A percentile compares a stretch with the other conserved stretches of the same genome.
Evolutionary conservation across 2,888 invertebrate species (phyloP).

Genomic region (Drosophila nigricruria): DNA sequence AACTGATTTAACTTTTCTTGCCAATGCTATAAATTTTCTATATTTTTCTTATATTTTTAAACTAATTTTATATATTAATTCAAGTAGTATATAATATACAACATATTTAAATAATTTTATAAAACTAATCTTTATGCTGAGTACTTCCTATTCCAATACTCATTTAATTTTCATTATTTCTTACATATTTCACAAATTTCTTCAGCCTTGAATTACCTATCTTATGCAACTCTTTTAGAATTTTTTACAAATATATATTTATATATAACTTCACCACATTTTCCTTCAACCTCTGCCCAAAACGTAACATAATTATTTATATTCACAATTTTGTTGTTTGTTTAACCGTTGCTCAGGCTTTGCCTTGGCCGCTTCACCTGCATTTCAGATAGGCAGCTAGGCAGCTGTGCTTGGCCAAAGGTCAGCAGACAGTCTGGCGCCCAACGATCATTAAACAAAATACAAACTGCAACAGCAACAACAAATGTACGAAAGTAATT

Average conservation of each 20-base stretch:
- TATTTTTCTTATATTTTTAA: no score
- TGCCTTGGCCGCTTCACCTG: slow-evolving; percentile 14
- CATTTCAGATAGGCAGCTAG: slow-evolving; percentile 12
- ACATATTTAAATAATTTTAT: no score
- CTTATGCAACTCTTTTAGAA: neutral
- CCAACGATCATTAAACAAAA: slow-evolving; percentile 69
- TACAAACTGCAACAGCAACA: slow-evolving; percentile 19
- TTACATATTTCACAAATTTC: neutral
- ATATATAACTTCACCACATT: neutral
- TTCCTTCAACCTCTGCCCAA: neutral
- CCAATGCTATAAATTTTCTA: no score
- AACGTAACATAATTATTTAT: slow-evolving; percentile 9
- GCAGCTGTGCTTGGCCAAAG: slow-evolving; percentile 60
- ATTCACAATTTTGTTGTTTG: neutral
- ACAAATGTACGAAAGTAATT: slow-evolving; percentile 66
- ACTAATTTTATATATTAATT: no score
- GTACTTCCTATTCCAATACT: no score
- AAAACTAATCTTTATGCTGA: no score
- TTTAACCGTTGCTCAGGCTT: neutral
- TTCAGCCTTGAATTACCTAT: neutral
- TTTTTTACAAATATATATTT: neutral
- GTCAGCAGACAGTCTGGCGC: slow-evolving; percentile 77
- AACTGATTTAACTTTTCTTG: no score
- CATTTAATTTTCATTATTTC: neutral
- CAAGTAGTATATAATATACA: no score